These are phyloP conservation scores for Achatina immaculata DNA, from an alignment of 1,140 invertebrate species.

Conservation along the genomic window DNA sequence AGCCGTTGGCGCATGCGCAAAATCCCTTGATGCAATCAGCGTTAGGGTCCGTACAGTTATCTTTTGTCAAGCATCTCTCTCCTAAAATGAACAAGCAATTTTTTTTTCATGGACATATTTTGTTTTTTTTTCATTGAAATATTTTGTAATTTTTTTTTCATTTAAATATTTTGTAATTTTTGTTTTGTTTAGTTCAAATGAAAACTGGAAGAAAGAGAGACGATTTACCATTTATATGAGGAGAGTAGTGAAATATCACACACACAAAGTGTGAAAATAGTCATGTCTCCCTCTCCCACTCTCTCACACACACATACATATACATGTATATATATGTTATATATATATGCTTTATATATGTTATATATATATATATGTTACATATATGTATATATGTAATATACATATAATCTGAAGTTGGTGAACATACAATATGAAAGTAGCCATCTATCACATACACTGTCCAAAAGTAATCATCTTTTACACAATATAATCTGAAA, in stretches of 20 bases:
- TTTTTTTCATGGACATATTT: no score
- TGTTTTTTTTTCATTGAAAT: no score
- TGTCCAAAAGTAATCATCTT: not conserved
- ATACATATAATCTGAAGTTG: no score
- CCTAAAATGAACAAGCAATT: not conserved
- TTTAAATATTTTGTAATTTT: not conserved
- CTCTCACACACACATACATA: no score
- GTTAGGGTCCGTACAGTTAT: constrained; percentile 36
- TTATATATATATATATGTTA: no score
- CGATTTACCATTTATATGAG: not conserved
- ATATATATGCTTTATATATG: no score
- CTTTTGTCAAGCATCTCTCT: constrained; percentile 2
- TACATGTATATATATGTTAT: no score
- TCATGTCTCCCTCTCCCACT: no score
- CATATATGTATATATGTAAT: no score
- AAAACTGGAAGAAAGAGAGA: constrained; percentile 16
- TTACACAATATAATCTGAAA: not conserved
- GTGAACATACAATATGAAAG: no score
- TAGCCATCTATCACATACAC: no score
- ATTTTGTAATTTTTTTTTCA: not conserved
- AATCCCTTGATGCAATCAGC: constrained; percentile 22
- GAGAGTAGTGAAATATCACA: constrained; percentile 5
- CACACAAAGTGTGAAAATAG: constrained; percentile 5
- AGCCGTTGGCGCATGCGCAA: constrained; percentile 35
- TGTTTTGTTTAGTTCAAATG: not conserved